Evolutionary conservation across 2,888 invertebrate species (phyloP).

Genomic region (Xestia sexstrigata): DNA sequence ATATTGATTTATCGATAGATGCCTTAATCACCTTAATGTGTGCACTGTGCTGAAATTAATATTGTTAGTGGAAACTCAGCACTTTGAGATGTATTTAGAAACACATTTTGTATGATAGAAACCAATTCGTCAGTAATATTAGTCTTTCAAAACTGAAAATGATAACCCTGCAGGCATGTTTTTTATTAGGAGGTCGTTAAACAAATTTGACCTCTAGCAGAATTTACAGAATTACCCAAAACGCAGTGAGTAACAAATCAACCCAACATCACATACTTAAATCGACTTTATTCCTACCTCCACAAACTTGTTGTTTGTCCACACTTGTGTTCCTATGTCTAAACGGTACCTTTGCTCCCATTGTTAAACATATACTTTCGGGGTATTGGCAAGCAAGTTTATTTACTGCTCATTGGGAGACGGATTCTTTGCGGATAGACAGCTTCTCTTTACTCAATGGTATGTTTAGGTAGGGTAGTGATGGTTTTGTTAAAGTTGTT

Average conservation of each 20-base stretch:
- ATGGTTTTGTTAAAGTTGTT: background rate
- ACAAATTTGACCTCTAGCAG: background rate
- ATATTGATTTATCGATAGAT: constrained; percentile 42
- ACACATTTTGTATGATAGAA: background rate
- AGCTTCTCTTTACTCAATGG: constrained; percentile 11
- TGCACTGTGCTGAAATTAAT: constrained; percentile 6
- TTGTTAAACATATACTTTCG: constrained; percentile 37
- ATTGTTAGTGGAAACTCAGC: background rate
- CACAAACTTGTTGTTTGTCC: constrained; percentile 36
- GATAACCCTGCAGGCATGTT: background rate
- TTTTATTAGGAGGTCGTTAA: background rate
- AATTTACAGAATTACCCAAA: background rate
- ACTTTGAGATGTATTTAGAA: background rate
- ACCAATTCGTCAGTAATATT: background rate
- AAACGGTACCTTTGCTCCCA: constrained; percentile 38
- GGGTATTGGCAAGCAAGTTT: constrained; percentile 44
- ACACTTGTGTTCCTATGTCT: constrained; percentile 41
- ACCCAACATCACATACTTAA: background rate
- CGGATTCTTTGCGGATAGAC: constrained; percentile 20
- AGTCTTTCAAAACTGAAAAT: background rate
- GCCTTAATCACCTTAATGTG: constrained; percentile 21
- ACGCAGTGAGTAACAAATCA: background rate
- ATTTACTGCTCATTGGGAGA: constrained; percentile 39
- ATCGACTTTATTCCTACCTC: constrained; percentile 21
- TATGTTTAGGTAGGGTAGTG: background rate